Conservation (phyloP, 1,140 invertebrate genomes). For the Bombus affinis region DNA sequence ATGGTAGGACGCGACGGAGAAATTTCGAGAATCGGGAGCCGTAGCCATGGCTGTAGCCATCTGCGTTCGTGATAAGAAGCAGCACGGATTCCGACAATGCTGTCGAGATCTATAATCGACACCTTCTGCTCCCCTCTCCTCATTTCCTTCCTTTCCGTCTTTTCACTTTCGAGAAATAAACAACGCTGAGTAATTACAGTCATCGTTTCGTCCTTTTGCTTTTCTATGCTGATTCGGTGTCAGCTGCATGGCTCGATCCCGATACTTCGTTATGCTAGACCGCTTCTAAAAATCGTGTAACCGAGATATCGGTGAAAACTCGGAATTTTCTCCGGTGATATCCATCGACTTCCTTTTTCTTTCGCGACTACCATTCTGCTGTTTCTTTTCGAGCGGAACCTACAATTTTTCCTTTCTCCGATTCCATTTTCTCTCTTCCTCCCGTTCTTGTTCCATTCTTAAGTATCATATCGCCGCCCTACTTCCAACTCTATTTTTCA, state of each 20-base stretch:
- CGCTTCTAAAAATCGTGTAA: slow-evolving; percentile 67
- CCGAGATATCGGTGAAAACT: slow-evolving; percentile 72
- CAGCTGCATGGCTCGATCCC: slow-evolving; percentile 1
- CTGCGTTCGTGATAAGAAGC: background rate
- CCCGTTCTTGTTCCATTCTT: too few relatives aligned
- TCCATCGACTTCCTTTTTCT: slow-evolving; percentile 49
- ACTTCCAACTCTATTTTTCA: too few relatives aligned
- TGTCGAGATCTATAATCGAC: background rate
- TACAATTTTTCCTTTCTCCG: background rate
- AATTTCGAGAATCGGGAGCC: slow-evolving; percentile 1
- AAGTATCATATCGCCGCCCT: too few relatives aligned
- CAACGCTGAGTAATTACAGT: background rate
- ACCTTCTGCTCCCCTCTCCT: background rate
- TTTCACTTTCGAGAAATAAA: slow-evolving; percentile 9
- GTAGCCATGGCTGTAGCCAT: background rate
- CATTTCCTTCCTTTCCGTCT: slow-evolving; percentile 52
- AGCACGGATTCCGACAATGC: background rate
- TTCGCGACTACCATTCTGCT: background rate
- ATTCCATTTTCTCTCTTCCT: too few relatives aligned
- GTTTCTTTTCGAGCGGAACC: background rate
- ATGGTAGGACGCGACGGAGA: background rate
- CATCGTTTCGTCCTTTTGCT: slow-evolving; percentile 15
- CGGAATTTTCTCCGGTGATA: slow-evolving; percentile 67
- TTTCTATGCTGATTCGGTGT: background rate
- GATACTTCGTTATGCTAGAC: slow-evolving; percentile 69